Percentiles rank a stretch among this genome's conserved stretches.
phyloP scores from a whole-genome alignment of 1,140 invertebrate genomes.

The Zaprionus camerounensis region DNA sequence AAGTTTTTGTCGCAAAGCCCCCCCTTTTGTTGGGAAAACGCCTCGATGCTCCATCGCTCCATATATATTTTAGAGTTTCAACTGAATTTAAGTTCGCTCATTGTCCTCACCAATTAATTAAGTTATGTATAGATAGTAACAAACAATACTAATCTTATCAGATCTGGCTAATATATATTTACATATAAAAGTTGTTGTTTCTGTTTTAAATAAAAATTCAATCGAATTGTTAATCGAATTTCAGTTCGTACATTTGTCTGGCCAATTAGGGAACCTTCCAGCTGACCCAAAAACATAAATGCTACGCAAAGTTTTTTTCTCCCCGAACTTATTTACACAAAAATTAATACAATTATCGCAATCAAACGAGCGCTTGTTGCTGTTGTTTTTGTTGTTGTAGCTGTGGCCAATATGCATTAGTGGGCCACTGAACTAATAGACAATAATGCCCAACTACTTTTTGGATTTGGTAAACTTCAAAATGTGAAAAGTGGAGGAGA shows the following conservation, averaged over 20 bases:
- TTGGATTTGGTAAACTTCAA: slow-evolving; percentile 70
- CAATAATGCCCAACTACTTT: slow-evolving; percentile 44
- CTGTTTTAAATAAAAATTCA: not conserved
- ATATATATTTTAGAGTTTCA: no score
- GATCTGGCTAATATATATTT: no score
- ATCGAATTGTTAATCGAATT: not conserved
- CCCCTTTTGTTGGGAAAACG: no score
- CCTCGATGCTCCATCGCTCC: no score
- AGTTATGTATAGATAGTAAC: no score
- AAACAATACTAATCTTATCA: no score
- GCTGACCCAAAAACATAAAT: slow-evolving; percentile 56
- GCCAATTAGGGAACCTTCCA: slow-evolving; percentile 24
- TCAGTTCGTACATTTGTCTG: not conserved
- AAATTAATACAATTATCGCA: slow-evolving; percentile 79
- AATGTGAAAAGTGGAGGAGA: slow-evolving; percentile 20
- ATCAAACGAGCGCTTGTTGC: slow-evolving; percentile 51
- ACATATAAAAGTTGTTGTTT: not conserved
- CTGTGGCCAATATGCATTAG: slow-evolving; percentile 62
- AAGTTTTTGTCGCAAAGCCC: no score
- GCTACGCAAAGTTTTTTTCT: slow-evolving; percentile 9
- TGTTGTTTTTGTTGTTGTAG: not conserved
- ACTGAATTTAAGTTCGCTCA: no score
- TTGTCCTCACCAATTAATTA: no score
- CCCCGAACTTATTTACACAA: slow-evolving; percentile 52
- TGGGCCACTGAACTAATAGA: slow-evolving; percentile 81